These are phyloP conservation scores for Xyrauchen texanus DNA, from an alignment of 2,113 vertebrate genomes.

Conservation along the genomic window DNA sequence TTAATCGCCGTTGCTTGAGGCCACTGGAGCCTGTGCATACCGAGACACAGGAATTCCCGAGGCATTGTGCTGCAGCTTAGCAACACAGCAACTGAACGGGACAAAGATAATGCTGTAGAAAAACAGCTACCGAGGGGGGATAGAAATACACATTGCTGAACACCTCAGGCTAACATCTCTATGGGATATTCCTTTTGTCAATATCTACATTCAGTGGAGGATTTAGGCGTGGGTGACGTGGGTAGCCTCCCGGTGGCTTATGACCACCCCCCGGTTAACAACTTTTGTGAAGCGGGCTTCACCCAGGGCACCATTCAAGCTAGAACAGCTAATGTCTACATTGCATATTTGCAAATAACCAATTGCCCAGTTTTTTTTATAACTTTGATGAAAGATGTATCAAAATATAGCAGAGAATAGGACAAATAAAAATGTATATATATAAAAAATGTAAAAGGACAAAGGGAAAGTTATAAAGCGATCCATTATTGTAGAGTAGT, in stretches of 20 bases:
- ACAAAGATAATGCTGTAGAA: conserved; percentile 66
- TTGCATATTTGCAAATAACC: too few species aligned
- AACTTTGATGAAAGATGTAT: too few species aligned
- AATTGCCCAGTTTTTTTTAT: too few species aligned
- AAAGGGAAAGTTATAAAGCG: background rate
- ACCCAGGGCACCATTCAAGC: too few species aligned
- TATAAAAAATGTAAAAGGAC: background rate
- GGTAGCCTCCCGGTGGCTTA: too few species aligned
- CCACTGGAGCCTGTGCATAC: conserved; percentile 54
- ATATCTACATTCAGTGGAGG: too few species aligned
- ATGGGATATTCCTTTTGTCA: background rate
- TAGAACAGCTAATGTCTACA: too few species aligned
- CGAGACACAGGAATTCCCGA: conserved; percentile 60
- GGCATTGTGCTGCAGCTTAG: conserved; percentile 68
- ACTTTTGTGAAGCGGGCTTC: too few species aligned
- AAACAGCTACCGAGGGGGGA: background rate
- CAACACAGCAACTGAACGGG: conserved; percentile 62
- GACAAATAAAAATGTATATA: background rate
- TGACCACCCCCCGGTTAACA: too few species aligned
- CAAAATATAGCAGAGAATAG: too few species aligned
- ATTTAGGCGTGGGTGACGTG: too few species aligned
- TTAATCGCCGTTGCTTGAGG: conserved; percentile 51
- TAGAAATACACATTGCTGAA: background rate
- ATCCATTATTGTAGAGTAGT: conserved; percentile 61
- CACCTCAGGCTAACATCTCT: background rate